These are phyloP conservation scores for Nyctibius bracteatus DNA, from an alignment of 2,113 vertebrate species.

Conservation along the genomic window DNA sequence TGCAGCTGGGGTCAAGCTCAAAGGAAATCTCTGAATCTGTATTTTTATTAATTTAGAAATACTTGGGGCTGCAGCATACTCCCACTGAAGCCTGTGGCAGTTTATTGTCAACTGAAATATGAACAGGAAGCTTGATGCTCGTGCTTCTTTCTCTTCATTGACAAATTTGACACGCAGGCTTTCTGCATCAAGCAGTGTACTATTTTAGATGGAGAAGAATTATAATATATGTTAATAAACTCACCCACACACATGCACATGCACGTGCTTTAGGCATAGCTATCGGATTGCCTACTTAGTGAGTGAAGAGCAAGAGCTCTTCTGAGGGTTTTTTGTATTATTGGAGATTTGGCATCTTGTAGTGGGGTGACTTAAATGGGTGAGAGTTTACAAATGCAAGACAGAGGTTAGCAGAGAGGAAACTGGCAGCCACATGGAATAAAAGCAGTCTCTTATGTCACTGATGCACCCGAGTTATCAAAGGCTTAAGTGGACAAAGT, in stretches of 20 bases:
- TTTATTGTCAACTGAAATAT: not conserved
- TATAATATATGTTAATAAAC: slow-evolving; percentile 22
- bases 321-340: not conserved
- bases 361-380: not conserved
- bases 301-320: not conserved
- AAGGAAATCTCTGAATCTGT: not conserved
- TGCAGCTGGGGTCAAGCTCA: not conserved
- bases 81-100: not conserved
- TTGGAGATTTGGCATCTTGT: not conserved
- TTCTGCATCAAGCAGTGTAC: not conserved
- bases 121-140: not conserved
- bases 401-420: not conserved
- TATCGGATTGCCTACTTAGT: not conserved
- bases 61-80: not conserved
- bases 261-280: not conserved
- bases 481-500: not conserved
- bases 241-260: not conserved
- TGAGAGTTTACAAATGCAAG: not conserved
- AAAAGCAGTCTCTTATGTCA: not conserved
- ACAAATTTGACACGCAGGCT: slow-evolving; percentile 2
- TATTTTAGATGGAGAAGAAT: slow-evolving; percentile 11
- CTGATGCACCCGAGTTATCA: not conserved
- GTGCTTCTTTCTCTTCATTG: slow-evolving; percentile 25
- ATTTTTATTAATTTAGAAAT: not conserved
- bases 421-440: not conserved